Conservation (phyloP, 2,113 vertebrate genomes). For the Sinocyclocheilus grahami region DNA sequence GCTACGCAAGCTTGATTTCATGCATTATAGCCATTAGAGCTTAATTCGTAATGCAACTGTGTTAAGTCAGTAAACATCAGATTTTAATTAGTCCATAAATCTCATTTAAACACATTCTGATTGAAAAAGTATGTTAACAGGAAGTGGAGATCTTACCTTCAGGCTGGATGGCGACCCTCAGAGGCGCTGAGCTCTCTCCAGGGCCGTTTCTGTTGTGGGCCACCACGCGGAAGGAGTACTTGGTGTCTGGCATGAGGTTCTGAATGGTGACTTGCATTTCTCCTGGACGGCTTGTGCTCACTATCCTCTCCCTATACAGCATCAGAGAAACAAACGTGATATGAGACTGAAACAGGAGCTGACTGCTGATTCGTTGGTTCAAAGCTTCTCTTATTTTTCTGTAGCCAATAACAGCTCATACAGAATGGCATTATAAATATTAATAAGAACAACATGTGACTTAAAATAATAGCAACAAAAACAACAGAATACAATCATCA, state of each 20-base stretch:
- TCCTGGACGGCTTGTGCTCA: constrained; percentile 89
- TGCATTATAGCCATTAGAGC: not conserved
- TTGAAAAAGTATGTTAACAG: too few relatives aligned
- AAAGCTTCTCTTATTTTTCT: not conserved
- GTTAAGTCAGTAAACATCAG: too few relatives aligned
- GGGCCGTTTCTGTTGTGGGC: constrained; percentile 89
- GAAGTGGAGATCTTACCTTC: constrained; percentile 80
- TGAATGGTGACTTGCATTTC: constrained; percentile 95
- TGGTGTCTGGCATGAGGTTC: constrained; percentile 93
- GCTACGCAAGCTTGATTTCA: not conserved
- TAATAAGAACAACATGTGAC: not conserved
- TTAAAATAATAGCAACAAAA: not conserved
- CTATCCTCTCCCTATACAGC: constrained; percentile 84
- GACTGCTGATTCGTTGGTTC: not conserved
- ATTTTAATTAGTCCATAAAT: not conserved
- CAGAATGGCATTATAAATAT: not conserved
- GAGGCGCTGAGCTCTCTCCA: constrained; percentile 85
- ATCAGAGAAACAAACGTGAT: constrained; percentile 10
- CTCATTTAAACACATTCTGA: not conserved
- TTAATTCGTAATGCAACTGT: not conserved
- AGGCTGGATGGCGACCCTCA: constrained; percentile 93
- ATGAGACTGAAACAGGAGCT: not conserved
- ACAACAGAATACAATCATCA: not conserved
- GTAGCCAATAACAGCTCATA: not conserved
- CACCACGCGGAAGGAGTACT: constrained; percentile 89